Evolutionary conservation across 1,140 invertebrate genomes (phyloP).

Genomic region (Bombus confusus): DNA sequence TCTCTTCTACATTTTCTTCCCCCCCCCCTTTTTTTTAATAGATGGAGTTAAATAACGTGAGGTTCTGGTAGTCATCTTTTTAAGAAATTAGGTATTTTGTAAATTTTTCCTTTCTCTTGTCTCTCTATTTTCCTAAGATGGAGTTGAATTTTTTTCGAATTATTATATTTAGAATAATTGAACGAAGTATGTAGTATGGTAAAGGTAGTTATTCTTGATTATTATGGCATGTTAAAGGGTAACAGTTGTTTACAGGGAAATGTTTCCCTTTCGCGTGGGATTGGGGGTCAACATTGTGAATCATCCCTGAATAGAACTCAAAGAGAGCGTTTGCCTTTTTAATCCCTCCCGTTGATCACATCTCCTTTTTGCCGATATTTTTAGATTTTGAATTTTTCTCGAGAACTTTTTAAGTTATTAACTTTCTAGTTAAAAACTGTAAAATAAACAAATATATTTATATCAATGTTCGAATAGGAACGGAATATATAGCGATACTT

Average conservation of each 20-base stretch:
- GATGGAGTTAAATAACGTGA: background rate
- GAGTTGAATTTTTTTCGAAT: background rate
- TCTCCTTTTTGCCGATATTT: background rate
- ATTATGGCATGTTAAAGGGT: slow-evolving; percentile 12
- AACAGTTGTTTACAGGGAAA: slow-evolving; percentile 41
- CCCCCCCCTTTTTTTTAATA: too few species aligned
- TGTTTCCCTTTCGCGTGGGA: slow-evolving; percentile 21
- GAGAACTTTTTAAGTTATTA: background rate
- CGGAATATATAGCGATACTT: background rate
- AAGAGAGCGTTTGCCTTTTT: slow-evolving; percentile 34
- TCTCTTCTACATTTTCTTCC: too few species aligned
- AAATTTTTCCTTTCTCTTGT: background rate
- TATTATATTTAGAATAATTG: background rate
- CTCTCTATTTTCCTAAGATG: background rate
- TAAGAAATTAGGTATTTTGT: background rate
- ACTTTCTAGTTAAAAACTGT: background rate
- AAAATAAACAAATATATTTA: background rate
- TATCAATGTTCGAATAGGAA: background rate
- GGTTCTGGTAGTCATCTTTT: background rate
- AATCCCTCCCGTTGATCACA: background rate
- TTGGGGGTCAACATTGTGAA: slow-evolving; percentile 30
- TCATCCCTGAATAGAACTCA: slow-evolving; percentile 11
- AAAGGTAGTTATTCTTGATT: background rate
- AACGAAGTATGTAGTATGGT: too few species aligned
- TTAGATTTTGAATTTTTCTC: background rate